Evolutionary conservation across 2,888 invertebrate genomes (phyloP).

Genomic region (Acanthosepion pharaonis): DNA sequence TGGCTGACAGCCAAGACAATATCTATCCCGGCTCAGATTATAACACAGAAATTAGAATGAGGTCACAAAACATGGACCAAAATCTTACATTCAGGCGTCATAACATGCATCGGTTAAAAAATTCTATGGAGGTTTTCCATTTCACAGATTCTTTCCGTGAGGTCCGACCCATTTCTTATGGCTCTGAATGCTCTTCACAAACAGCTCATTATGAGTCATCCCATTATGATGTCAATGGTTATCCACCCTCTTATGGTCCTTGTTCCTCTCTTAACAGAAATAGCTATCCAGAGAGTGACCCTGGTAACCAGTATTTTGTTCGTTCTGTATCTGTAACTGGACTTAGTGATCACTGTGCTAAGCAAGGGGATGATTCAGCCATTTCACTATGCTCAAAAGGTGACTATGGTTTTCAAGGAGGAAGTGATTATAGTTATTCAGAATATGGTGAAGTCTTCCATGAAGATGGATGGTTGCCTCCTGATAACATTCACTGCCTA

Average conservation of each 20-base stretch:
- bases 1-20: constrained; percentile 44
- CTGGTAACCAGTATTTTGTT: constrained; percentile 55
- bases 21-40: constrained; percentile 39
- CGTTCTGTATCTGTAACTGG: constrained; percentile 58
- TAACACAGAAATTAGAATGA: constrained; percentile 60
- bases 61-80: constrained; percentile 58
- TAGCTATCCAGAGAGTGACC: constrained; percentile 63
- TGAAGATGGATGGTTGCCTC: constrained; percentile 69
- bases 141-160: constrained; percentile 58
- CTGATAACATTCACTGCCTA: constrained; percentile 62
- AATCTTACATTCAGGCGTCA: constrained; percentile 69
- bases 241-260: neutral
- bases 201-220: neutral
- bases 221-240: neutral
- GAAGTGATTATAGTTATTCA: constrained; percentile 68
- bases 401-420: constrained; percentile 62
- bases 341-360: constrained; percentile 60
- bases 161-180: neutral
- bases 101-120: constrained; percentile 62
- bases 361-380: constrained; percentile 68
- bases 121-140: constrained; percentile 65
- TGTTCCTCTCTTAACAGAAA: constrained; percentile 36
- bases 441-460: constrained; percentile 60
- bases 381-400: constrained; percentile 65
- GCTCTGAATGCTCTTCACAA: neutral